Percentiles rank a stretch among this genome's conserved stretches.
These are phyloP conservation scores for Morone chrysops DNA, from an alignment of 2,113 vertebrate genomes.

Conservation along the genomic window DNA sequence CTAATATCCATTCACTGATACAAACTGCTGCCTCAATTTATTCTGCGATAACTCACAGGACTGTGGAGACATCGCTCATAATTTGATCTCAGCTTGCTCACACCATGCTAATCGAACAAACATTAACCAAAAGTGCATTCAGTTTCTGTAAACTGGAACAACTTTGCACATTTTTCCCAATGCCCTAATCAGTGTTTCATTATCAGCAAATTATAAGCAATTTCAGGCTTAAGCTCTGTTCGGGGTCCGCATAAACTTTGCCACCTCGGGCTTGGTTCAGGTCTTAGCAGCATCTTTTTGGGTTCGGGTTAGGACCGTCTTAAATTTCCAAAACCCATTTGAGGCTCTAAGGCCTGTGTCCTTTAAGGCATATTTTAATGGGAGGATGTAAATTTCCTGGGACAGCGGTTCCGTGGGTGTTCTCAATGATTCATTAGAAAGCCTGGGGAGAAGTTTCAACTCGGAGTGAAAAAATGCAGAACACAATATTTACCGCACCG, in stretches of 20 bases:
- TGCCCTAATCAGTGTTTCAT: constrained; percentile 36
- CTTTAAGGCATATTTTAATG: constrained; percentile 73
- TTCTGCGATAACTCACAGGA: constrained; percentile 18
- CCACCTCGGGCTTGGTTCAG: constrained; percentile 34
- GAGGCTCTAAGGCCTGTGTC: constrained; percentile 43
- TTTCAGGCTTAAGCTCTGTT: constrained; percentile 19
- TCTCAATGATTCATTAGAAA: constrained; percentile 75
- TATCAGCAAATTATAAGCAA: constrained; percentile 50
- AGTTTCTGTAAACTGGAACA: constrained; percentile 32
- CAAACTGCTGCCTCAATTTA: constrained; percentile 42
- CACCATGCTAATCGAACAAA: constrained; percentile 32
- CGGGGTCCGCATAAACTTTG: constrained; percentile 14
- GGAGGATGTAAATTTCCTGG: constrained; percentile 75
- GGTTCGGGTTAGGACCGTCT: constrained; percentile 31
- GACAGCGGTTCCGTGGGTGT: constrained; percentile 69
- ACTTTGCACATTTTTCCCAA: not conserved
- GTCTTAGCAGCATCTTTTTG: constrained; percentile 27
- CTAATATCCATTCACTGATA: constrained; percentile 49
- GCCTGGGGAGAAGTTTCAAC: constrained; percentile 47
- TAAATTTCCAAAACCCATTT: constrained; percentile 54
- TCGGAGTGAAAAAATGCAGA: constrained; percentile 37
- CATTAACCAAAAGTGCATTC: constrained; percentile 29
- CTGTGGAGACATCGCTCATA: constrained; percentile 1
- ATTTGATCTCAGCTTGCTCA: constrained; percentile 29
- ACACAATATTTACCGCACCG: constrained; percentile 50